Base-by-base conservation (phyloP, 2,797 vertebrate genomes). In the Champsocephalus esox region DNA sequence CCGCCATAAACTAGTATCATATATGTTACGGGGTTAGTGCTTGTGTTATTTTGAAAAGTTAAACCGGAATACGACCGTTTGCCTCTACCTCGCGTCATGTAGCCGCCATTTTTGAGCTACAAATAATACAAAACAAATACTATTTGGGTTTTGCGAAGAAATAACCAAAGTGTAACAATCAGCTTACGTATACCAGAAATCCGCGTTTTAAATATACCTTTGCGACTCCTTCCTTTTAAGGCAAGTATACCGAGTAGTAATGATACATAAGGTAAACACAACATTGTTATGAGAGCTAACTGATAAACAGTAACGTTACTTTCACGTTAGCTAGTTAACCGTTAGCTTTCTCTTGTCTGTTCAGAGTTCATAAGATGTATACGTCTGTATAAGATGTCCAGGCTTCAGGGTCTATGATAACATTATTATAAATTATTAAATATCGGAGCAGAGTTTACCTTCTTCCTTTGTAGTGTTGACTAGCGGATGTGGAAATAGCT, bases 61-160 rank as follows among this genome's bases (percentile, higher is more conserved):
- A n/a, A 12, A 49, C 44, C 60, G 60, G 51, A 72, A 64, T 4
- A 17, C 2, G 1, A 4, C 5, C 0, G 16, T 13, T 63, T 21
- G 16, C 51, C 34, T 21, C 50, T 6, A 2, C 13, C 0, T 16
- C 1, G 24, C 4, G 10, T 49, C 60, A 4, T 1, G 9, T 41
- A 28, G 60, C 43, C 70, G 70, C 70, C 70, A 72, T 72, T 48
- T 71, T 63, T 38, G 4, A 63, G 48, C 28, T 16, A 9, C 50
- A 38, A 63, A 63, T 46, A 62, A 63, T 55, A 62, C 8, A 61
- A 43, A 51, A 50, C 66, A 60, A 60, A 59, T 68, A 12, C 38
- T 46, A 9, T 70, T 44, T 24, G 17, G 11, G 59, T 54, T 63
- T 63, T 13, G 24, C 9, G 17, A 54, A 62, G 49, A 72, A 56